Conservation (phyloP, 2,797 vertebrate genomes). For the Pangasius macronema region DNA sequence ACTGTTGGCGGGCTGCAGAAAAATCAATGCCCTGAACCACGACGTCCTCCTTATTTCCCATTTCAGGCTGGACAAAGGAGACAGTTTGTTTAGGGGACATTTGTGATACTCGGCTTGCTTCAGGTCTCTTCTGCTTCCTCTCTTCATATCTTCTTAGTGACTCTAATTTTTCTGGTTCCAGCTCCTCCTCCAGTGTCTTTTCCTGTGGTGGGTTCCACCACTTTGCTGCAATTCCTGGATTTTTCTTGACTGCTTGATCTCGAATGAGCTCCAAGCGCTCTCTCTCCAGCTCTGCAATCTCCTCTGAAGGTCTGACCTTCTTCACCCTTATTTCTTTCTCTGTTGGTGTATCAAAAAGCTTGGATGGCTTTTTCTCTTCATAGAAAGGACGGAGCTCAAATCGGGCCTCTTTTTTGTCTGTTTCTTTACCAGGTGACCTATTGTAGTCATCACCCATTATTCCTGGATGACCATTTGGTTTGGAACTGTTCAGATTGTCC, state of each 20-base stretch:
- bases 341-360: slow-evolving; percentile 83
- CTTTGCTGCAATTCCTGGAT: slow-evolving; percentile 88
- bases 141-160: slow-evolving; percentile 93
- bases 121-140: slow-evolving; percentile 84
- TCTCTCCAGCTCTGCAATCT: slow-evolving; percentile 93
- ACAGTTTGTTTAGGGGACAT: slow-evolving; percentile 44
- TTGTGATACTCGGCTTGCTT: slow-evolving; percentile 57
- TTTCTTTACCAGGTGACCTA: slow-evolving; percentile 70
- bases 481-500: slow-evolving; percentile 53
- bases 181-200: slow-evolving; percentile 86
- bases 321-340: slow-evolving; percentile 86
- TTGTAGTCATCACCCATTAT: slow-evolving; percentile 63
- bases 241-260: slow-evolving; percentile 96
- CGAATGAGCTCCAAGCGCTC: slow-evolving; percentile 92
- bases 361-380: slow-evolving; percentile 91
- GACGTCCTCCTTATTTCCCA: slow-evolving; percentile 82
- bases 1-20: slow-evolving; percentile 89
- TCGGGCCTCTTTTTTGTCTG: slow-evolving; percentile 82
- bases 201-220: slow-evolving; percentile 98
- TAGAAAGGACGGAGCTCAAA: slow-evolving; percentile 95
- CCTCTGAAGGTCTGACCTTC: slow-evolving; percentile 87
- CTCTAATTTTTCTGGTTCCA: slow-evolving; percentile 89
- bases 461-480: slow-evolving; percentile 71
- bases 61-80: slow-evolving; percentile 65
- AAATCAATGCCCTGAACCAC: slow-evolving; percentile 94